Base-by-base conservation (phyloP, 2,888 invertebrate genomes). In the Schrankia costaestrigalis region DNA sequence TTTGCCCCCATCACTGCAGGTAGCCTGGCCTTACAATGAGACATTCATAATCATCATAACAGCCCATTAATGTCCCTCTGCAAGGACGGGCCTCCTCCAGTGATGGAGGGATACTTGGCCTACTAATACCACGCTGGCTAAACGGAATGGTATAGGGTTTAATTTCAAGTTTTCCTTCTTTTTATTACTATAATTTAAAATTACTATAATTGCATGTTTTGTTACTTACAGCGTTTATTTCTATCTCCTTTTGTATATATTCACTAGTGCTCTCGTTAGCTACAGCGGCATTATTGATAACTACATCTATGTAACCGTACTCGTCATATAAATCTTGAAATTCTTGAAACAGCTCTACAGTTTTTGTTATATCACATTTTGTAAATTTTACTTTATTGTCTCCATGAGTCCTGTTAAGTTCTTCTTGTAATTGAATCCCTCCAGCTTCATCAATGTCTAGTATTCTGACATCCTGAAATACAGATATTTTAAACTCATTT, bases 221-320 rank as follows among this genome's bases (percentile, higher is more conserved):
- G 21, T 31, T 31, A 42, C 61, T 62, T 50, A 71, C 71, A 30
- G 58, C 52, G 35, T 71, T 71, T 8, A 67, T 37, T 25, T 56
- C 61, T 30, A 67, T 59, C 31, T 40, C 19, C 15, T 61, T 63
- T 17, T 55, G 52, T 11, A 57, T 56, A 3, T 37, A 25, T n/a
- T 34, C 31, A 3, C 35, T 27, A 3, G 15, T 36, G 4, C 29
- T 44, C 10, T 67, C 65, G 35, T 67, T 51, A 26, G 49, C 51
- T 12, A 64, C 46, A 0, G 66, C 74, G 21, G 74, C 74, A 33
- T 69, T 69, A 27, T 73, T 73, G 5, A 75, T 31, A 2, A 74
- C 56, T 0, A 70, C 35, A 19, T 75, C 68, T 2, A 70, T 49
- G 19, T 46, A 41, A 0, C 42, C 59, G 3, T 58, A 33, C 1